Base-by-base conservation (phyloP, 1,140 invertebrate genomes). In the Oryctes rhinoceros region DNA sequence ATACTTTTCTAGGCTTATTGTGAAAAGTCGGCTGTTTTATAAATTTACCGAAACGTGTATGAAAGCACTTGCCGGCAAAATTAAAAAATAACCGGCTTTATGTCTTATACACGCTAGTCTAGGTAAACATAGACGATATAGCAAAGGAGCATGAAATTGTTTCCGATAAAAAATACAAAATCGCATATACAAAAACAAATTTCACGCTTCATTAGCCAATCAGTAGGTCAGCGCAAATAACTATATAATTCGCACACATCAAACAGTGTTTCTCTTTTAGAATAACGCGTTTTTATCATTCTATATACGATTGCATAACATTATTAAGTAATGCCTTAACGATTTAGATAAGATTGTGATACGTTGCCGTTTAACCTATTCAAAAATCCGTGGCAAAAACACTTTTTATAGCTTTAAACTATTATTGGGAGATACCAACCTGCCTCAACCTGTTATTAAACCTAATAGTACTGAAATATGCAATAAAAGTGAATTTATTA, bases 151-250 rank as follows among this genome's bases (percentile, higher is more conserved):
- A 44, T 44, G 9, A 44, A 44, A 5, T 44, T 44, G 39, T 44
- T 44, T 7, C 9, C 39, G 9, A 10, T 4, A 44, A 44, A 44
- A 44, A 44, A 3, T 44, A 44, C 9, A 44, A 44, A 44, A 44
- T 44, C 5, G 39, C 0, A 44, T 10, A 44, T 7, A 7, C 5
- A 10, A 53, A 4, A 53, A 53, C 4, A 53, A 15, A 53, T 53
- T 53, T 53, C n/a, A 53, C n/a, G n/a, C 49, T 53, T 53, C 49
- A 53, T 53, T 15, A 53, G n/a, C 9, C 49, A 53, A 53, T 53
- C 49, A n/a, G 13, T 53, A n/a, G n/a, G 49, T 13, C n/a, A 53
- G n/a, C 13, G 49, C 49, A 53, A 53, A 53, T 53, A 53, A 53
- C 49, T 53, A 13, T 15, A 53, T 13, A 53, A 53, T 53, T n/a